Evolutionary conservation across 2,113 vertebrate genomes (phyloP).

Genomic region (Oreotrochilus melanogaster): DNA sequence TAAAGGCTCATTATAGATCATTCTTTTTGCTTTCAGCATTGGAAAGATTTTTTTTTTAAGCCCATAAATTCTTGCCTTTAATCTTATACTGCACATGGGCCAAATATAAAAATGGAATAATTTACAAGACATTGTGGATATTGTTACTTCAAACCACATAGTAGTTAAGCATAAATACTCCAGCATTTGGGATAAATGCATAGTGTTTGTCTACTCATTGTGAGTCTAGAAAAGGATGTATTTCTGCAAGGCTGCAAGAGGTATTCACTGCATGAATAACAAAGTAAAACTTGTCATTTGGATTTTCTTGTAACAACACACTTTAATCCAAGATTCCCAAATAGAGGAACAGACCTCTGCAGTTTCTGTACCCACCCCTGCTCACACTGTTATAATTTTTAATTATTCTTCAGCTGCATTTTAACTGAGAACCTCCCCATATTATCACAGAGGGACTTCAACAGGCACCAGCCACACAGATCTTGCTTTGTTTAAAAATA

Average conservation of each 20-base stretch:
- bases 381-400: neutral
- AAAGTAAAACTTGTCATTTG: slow-evolving; percentile 25
- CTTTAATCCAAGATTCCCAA: slow-evolving; percentile 20
- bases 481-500: slow-evolving; percentile 29
- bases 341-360: neutral
- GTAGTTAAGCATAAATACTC: slow-evolving; percentile 27
- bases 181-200: slow-evolving; percentile 40
- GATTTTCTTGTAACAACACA: slow-evolving; percentile 30
- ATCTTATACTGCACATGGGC: neutral
- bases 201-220: slow-evolving; percentile 21
- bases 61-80: neutral
- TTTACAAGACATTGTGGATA: neutral
- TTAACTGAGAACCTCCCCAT: neutral
- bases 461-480: neutral
- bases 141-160: slow-evolving; percentile 48
- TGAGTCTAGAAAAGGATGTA: slow-evolving; percentile 37
- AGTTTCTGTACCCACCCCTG: neutral
- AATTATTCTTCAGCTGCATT: neutral
- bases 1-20: neutral
- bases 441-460: neutral
- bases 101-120: slow-evolving; percentile 23
- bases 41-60: neutral
- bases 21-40: neutral
- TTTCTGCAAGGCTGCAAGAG: slow-evolving; percentile 34
- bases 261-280: slow-evolving; percentile 19